These are phyloP conservation scores for Micromesistius poutassou DNA, from an alignment of 2,797 vertebrate species.

Conservation along the genomic window DNA sequence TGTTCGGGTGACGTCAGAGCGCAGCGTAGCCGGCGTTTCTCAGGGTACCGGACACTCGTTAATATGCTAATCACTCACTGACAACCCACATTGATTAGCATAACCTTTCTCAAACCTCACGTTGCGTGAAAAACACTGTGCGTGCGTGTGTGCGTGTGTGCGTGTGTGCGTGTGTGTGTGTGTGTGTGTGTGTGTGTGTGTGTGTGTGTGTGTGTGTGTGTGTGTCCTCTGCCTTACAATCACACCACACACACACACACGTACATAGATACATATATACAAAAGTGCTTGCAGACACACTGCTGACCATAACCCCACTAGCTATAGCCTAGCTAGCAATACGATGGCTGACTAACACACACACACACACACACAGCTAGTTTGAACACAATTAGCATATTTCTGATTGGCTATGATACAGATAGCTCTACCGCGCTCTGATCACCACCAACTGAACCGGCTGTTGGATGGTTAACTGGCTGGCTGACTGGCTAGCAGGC, in stretches of 20 bases:
- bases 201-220: conserved; percentile 3
- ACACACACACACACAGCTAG: conserved; percentile 3
- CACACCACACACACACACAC: not conserved
- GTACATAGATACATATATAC: not conserved
- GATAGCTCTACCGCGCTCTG: too few species aligned
- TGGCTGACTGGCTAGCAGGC: too few species aligned
- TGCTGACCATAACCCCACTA: too few species aligned
- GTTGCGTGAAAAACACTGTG: conserved; percentile 17
- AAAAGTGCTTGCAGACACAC: not conserved
- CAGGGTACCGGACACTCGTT: not conserved
- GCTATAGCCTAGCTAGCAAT: not conserved
- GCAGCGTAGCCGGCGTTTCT: not conserved
- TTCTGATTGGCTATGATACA: not conserved
- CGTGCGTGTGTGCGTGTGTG: conserved; percentile 4
- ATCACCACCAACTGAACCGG: not conserved
- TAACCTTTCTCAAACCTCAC: conserved; percentile 6
- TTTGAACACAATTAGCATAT: not conserved
- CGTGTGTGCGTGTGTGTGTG: conserved; percentile 5
- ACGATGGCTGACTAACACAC: not conserved
- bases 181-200: not conserved
- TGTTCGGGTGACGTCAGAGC: not conserved
- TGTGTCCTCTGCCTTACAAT: not conserved
- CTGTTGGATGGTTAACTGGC: not conserved
- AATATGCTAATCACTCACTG: conserved; percentile 10
- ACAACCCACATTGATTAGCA: conserved; percentile 7